These are phyloP conservation scores for Acleris laterana DNA, from an alignment of 2,888 invertebrate genomes.

Conservation along the genomic window DNA sequence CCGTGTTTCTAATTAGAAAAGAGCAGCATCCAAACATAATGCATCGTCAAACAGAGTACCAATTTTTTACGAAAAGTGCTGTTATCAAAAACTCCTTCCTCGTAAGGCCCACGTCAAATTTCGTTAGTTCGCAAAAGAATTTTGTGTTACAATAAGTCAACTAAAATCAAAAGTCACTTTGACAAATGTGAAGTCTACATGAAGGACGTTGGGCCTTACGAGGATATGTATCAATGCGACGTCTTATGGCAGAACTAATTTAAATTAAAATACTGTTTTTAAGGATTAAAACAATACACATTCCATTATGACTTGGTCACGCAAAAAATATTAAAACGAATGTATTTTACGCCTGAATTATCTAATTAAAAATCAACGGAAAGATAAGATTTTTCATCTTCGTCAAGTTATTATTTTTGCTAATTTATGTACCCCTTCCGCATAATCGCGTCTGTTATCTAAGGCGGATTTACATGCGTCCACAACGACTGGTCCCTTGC, in stretches of 20 bases:
- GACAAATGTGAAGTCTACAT: too few species aligned
- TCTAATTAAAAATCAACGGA: conserved; percentile 56
- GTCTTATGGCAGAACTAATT: too few species aligned
- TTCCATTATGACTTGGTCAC: background rate
- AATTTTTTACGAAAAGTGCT: too few species aligned
- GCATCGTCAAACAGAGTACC: too few species aligned
- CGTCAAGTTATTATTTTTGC: conserved; percentile 72
- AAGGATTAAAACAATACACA: background rate
- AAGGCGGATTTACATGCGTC: conserved; percentile 64
- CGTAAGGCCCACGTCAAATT: too few species aligned
- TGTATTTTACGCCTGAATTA: conserved; percentile 32
- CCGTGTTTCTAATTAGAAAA: background rate
- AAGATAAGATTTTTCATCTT: conserved; percentile 68
- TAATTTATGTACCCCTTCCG: conserved; percentile 79
- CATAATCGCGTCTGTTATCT: conserved; percentile 72
- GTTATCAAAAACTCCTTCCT: too few species aligned
- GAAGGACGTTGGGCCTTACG: too few species aligned
- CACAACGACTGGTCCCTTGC: conserved; percentile 44
- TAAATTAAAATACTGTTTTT: too few species aligned
- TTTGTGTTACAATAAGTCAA: too few species aligned
- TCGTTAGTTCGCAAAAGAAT: too few species aligned
- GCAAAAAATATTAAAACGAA: background rate
- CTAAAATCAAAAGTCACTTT: too few species aligned
- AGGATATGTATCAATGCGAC: too few species aligned
- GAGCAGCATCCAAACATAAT: background rate